Evolutionary conservation across 2,113 vertebrate genomes (phyloP), one percentile per base, ranked within the genome.

Genomic region (Pelmatolapia mariae): DNA sequence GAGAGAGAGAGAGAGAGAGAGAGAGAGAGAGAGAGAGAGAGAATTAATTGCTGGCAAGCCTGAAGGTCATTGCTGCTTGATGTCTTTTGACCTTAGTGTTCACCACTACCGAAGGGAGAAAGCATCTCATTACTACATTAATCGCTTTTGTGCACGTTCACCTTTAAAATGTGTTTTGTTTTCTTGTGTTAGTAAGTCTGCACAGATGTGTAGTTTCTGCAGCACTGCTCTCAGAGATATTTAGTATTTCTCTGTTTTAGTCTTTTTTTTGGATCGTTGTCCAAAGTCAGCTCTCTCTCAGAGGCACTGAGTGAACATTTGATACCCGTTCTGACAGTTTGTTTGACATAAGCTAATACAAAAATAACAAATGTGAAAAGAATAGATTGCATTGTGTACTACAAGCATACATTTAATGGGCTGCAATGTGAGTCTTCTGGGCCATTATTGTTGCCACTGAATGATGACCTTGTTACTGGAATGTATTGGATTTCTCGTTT

Each of bases 381-480:
- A 84, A 29, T 15, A 38, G 53, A 81, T 84, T 31, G 40, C 76
- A 36, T 29, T 5, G 8, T 38, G 54, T 40, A 10, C 19, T 50
- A 47, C 66, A 52, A 47, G 61, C 29, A 5, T 26, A 47, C 50
- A 45, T 81, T 85, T 53, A 63, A 76, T 71, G 11, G 24, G 31
- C n/a, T 59, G 38, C 47, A 16, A 26, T 45, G 63, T 12, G 38
- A 84, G 18, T 85, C 80, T 86, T 57, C 54, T 50, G 16, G 56
- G 18, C 76, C 4, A 11, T 76, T 43, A 26, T 36, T 80, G 80
- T 82, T 56, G 89, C 59, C 81, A 84, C 29, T 88, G 87, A 92
- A 88, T 84, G 76, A 89, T 82, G 91, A 91, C 86, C 89, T 93
- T 93, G 89, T 78, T 76, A 29, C 81, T 73, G 66, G 57, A 86